Evolutionary conservation across 2,797 vertebrate genomes (phyloP), one percentile per base, ranked within the genome.

Genomic region (Merluccius polli): DNA sequence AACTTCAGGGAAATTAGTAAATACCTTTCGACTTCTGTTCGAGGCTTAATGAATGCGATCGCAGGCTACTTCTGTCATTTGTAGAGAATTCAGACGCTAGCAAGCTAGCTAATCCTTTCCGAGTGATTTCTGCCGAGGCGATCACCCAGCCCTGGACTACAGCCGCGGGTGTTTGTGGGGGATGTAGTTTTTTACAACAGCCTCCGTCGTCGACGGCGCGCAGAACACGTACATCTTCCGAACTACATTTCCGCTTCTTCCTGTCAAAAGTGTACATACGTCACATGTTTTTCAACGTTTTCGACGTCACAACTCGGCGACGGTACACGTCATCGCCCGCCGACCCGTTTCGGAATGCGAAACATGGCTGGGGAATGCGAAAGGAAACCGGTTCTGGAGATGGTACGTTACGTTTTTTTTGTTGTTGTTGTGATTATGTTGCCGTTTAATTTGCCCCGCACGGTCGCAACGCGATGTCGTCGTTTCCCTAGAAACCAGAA

Each of bases 281-380:
- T 90, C 80, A 86, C 63, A n/a, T 75, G 82, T 78, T 83, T 80
- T 85, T n/a, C n/a, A n/a, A n/a, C 6, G 65, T 74, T 0, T n/a
- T 0, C 0, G 24, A 78, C 80, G 79, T 86, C 78, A 86, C 11
- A 10, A 59, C 6, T 67, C 13, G 8, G 73, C 72, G 75, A 77
- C 75, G 2, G 2, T 7, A 65, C 1, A 27, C n/a, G 4, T 11
- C 59, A 27, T 12, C 59, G 24, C 7, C 73, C 71, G 48, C 73
- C 21, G 18, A 33, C 78, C 3, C 29, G 32, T 15, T 0, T 0
- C 33, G 24, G 3, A 8, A 71, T 36, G 44, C 74, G 68, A 84
- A 93, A 88, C 91, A 95, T 95, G 94, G 93, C 92, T 16, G 91
- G 31, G 0, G 92, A 93, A 71, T 82, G 79, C 15, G 91, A 88